Evolutionary conservation across 2,113 vertebrate genomes (phyloP).

Genomic region (Tachycineta bicolor): DNA sequence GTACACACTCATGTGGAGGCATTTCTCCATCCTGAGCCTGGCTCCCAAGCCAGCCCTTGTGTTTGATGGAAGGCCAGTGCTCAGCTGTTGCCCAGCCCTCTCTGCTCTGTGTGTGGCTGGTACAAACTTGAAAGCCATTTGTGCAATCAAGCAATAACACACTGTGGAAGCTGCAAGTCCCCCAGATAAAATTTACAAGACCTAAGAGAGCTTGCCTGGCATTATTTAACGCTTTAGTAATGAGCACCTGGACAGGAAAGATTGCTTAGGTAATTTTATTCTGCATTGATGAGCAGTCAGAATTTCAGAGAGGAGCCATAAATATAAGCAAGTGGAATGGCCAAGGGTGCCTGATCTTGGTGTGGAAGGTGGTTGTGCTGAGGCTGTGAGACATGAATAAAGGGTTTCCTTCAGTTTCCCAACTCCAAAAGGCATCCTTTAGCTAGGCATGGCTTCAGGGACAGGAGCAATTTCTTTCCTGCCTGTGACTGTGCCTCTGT

Average conservation of each 20-base stretch:
- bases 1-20: neutral
- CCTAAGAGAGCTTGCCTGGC: neutral
- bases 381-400: neutral
- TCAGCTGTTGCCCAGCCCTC: neutral
- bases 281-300: slow-evolving; percentile 31
- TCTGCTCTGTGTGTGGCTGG: neutral
- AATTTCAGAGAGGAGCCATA: slow-evolving; percentile 47
- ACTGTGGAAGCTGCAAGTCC: neutral
- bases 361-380: neutral
- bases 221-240: neutral
- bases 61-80: neutral
- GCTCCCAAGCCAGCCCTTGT: neutral
- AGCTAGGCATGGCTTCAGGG: neutral
- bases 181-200: slow-evolving; percentile 9
- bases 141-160: slow-evolving; percentile 12
- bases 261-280: slow-evolving; percentile 35
- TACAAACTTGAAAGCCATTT: neutral
- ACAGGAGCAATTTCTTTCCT: neutral
- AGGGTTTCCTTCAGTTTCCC: neutral
- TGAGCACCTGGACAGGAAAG: slow-evolving; percentile 20
- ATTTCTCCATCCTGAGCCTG: neutral
- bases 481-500: neutral
- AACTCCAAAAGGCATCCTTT: neutral
- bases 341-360: neutral
- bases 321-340: neutral